A percentile compares a stretch with the other conserved stretches of the same genome.
phyloP scores from a whole-genome alignment of 2,888 invertebrate genomes.

The Geotrupes spiniger region DNA sequence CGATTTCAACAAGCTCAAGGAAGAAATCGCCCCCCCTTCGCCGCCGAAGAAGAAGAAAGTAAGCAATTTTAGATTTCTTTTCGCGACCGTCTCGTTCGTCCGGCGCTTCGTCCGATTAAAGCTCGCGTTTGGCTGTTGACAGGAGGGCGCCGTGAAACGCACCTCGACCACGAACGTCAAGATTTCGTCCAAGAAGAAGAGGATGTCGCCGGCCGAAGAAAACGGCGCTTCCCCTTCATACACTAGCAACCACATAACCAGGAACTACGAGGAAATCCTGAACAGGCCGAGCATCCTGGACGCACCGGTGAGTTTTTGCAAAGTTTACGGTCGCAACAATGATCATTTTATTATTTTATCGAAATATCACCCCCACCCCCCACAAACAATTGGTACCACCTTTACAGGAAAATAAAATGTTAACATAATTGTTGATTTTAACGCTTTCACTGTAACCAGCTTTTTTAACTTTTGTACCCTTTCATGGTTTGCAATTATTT shows the following conservation, averaged over 20 bases:
- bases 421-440: no score
- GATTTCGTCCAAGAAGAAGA: slow-evolving; percentile 27
- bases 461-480: no score
- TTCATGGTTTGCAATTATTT: no score
- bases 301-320: slow-evolving; percentile 62
- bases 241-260: slow-evolving; percentile 56
- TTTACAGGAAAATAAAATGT: no score
- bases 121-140: not conserved
- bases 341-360: no score
- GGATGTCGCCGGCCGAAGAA: slow-evolving; percentile 44
- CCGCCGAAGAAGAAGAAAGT: slow-evolving; percentile 38
- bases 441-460: no score
- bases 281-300: slow-evolving; percentile 67
- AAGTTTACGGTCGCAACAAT: no score
- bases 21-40: slow-evolving; percentile 26
- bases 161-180: slow-evolving; percentile 22
- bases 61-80: slow-evolving; percentile 12
- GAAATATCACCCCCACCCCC: no score
- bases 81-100: not conserved
- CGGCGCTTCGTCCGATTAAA: not conserved
- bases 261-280: slow-evolving; percentile 50
- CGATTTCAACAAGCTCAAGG: slow-evolving; percentile 65
- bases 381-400: no score
- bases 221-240: slow-evolving; percentile 58
- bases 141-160: slow-evolving; percentile 12